These are phyloP conservation scores for Margarornis squamiger DNA, from an alignment of 2,797 vertebrate species.

Conservation along the genomic window DNA sequence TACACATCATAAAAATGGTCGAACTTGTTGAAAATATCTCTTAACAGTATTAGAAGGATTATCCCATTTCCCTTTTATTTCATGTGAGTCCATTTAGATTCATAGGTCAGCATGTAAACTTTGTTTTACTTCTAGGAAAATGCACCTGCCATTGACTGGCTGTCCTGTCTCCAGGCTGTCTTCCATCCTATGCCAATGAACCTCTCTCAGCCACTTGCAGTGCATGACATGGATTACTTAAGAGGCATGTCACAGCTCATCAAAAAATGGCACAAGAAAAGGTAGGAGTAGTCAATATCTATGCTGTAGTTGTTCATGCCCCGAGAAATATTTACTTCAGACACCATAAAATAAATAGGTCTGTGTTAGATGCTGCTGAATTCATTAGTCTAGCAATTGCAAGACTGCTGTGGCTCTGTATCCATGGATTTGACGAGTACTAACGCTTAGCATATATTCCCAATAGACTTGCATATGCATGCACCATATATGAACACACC, in stretches of 20 bases:
- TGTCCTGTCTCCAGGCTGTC: constrained; percentile 82
- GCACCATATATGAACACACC: neutral
- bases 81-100: neutral
- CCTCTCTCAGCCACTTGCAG: constrained; percentile 79
- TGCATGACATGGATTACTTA: constrained; percentile 89
- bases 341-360: neutral
- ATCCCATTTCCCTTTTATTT: neutral
- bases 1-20: neutral
- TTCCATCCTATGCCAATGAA: constrained; percentile 81
- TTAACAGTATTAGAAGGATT: neutral
- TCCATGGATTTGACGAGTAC: neutral
- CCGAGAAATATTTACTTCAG: neutral
- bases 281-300: constrained; percentile 4
- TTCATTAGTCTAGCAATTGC: neutral
- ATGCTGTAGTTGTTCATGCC: neutral
- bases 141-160: constrained; percentile 89
- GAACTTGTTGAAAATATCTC: neutral
- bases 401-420: neutral
- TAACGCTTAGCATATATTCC: neutral
- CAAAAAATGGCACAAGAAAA: neutral
- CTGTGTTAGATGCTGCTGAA: neutral
- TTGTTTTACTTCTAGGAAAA: constrained; percentile 65
- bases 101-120: neutral
- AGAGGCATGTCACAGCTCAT: constrained; percentile 83
- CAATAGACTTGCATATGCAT: neutral